A percentile compares a stretch with the other conserved stretches of the same genome.
Conservation (phyloP, 35 echinoderm and acorn worm genomes). For the Apostichopus japonicus region DNA sequence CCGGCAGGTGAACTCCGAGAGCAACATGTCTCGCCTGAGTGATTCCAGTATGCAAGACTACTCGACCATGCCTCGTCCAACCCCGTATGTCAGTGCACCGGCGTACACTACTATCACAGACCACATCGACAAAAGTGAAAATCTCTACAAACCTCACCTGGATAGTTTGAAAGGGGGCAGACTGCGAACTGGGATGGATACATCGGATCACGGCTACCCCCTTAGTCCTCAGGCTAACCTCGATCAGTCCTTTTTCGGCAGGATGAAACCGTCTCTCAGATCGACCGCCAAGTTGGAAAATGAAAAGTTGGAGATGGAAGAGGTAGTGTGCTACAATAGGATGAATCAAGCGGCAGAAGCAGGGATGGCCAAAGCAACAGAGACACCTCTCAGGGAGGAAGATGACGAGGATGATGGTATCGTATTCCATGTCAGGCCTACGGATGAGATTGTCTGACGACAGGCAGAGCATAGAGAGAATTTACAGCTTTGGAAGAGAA, state of each 20-base stretch:
- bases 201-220: neutral
- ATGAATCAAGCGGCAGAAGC: neutral
- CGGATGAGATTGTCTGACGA: neutral
- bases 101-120: slow-evolving; percentile 93
- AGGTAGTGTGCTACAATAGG: slow-evolving; percentile 4
- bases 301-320: slow-evolving; percentile 35
- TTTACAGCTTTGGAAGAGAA: too few species aligned
- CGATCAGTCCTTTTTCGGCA: neutral
- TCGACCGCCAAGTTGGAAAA: slow-evolving; percentile 22
- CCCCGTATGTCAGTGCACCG: slow-evolving; percentile 81
- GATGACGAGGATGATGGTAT: slow-evolving; percentile 40
- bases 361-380: neutral
- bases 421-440: neutral
- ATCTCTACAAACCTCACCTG: neutral
- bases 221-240: neutral
- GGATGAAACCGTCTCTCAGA: neutral
- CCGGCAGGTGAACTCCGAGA: slow-evolving; percentile 76
- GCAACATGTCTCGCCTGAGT: slow-evolving; percentile 84
- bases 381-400: neutral
- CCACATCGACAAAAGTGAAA: slow-evolving; percentile 78
- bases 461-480: too few species aligned
- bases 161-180: neutral
- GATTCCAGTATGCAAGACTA: slow-evolving; percentile 63
- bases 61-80: slow-evolving; percentile 73
- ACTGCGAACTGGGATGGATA: neutral